These are phyloP conservation scores for Anadara kagoshimensis DNA, from an alignment of 1,140 invertebrate species.

Conservation along the genomic window DNA sequence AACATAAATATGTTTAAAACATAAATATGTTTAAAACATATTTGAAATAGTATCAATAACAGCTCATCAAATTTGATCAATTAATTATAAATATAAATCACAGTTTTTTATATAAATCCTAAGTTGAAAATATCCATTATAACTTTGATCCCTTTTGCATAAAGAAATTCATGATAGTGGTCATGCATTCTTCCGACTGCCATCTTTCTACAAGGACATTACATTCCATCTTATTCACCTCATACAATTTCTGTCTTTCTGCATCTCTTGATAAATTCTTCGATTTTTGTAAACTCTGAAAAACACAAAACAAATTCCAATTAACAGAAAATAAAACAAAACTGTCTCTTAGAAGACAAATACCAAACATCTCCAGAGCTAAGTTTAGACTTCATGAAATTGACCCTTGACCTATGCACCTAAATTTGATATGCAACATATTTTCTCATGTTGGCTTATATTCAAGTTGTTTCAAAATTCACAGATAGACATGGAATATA, in stretches of 20 bases:
- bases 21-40: too few species aligned
- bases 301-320: conserved; percentile 4
- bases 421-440: too few species aligned
- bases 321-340: background rate
- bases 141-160: conserved; percentile 50
- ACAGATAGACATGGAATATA: too few species aligned
- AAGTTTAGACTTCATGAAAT: background rate
- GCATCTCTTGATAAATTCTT: conserved; percentile 76
- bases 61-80: too few species aligned
- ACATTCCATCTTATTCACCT: conserved; percentile 78
- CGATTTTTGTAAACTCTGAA: conserved; percentile 76
- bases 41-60: too few species aligned
- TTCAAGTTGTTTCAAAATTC: too few species aligned
- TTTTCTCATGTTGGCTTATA: too few species aligned
- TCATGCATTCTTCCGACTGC: conserved; percentile 79
- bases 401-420: background rate
- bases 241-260: conserved; percentile 74
- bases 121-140: conserved; percentile 14
- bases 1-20: too few species aligned
- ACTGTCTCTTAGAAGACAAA: too few species aligned
- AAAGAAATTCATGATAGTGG: conserved; percentile 77
- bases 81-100: too few species aligned
- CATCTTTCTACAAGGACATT: conserved; percentile 77
- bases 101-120: too few species aligned
- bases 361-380: background rate